phyloP scores from a whole-genome alignment of 2,797 vertebrate genomes.

The Argentina silus region DNA sequence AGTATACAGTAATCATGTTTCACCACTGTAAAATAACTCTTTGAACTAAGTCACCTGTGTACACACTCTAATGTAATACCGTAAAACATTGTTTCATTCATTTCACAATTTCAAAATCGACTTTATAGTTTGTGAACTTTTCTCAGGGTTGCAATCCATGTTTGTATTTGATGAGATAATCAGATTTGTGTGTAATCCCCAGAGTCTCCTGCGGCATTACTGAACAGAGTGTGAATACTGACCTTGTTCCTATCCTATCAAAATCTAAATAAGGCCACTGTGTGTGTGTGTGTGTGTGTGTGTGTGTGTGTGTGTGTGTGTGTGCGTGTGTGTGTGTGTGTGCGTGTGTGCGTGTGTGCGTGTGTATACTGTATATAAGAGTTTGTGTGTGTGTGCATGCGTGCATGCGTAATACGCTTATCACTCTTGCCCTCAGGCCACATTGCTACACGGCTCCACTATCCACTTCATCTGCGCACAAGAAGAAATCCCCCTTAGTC shows the following conservation, averaged over 20 bases:
- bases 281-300: constrained; percentile 14
- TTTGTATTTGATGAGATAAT: constrained; percentile 27
- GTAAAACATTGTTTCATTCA: not conserved
- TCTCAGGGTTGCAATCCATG: constrained; percentile 34
- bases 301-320: constrained; percentile 5
- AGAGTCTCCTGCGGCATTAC: constrained; percentile 21
- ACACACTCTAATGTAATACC: not conserved
- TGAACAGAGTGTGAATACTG: constrained; percentile 29
- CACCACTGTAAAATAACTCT: too few relatives aligned
- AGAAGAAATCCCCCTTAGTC: not conserved
- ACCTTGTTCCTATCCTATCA: constrained; percentile 22
- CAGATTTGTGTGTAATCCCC: constrained; percentile 21
- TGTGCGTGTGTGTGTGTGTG: not conserved
- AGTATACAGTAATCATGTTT: too few relatives aligned
- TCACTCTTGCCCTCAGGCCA: not conserved
- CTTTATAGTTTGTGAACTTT: constrained; percentile 14
- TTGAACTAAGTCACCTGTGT: too few relatives aligned
- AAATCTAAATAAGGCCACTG: not conserved
- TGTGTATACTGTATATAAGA: not conserved
- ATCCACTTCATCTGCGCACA: not conserved
- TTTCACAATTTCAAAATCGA: not conserved
- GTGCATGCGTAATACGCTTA: not conserved
- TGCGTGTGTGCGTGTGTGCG: not conserved
- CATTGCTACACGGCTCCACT: not conserved
- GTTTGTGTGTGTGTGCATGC: not conserved